phyloP scores from a whole-genome alignment of 2,113 vertebrate genomes.

The Azemiops feae region DNA sequence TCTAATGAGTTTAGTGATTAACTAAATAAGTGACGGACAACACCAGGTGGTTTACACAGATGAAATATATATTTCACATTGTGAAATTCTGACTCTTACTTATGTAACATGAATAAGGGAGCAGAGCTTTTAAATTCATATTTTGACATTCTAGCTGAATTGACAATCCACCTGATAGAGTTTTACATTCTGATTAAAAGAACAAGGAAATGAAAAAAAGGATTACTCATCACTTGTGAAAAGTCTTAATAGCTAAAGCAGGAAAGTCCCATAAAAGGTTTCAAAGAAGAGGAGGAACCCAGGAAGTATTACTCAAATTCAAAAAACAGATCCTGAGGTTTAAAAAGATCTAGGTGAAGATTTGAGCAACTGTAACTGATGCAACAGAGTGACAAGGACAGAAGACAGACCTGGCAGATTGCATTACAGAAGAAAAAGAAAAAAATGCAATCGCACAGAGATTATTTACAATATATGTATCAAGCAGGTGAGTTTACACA shows the following conservation, averaged over 20 bases:
- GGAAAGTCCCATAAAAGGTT: neutral
- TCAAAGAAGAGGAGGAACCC: neutral
- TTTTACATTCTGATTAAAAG: neutral
- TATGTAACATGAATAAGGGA: neutral
- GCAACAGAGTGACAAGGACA: neutral
- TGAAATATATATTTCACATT: neutral
- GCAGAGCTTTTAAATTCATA: neutral
- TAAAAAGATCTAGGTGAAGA: neutral
- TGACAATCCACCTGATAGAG: neutral
- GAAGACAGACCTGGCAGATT: no score
- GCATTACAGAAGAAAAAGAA: neutral
- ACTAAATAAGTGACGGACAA: no score
- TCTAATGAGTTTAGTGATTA: no score
- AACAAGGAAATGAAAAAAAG: neutral
- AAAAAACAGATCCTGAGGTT: neutral
- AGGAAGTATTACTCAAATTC: neutral
- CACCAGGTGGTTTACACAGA: neutral
- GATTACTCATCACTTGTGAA: neutral
- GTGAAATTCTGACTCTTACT: neutral
- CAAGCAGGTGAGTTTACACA: neutral
- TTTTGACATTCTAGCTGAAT: neutral
- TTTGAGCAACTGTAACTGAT: neutral
- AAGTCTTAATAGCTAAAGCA: neutral
- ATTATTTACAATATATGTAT: neutral
- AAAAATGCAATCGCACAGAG: neutral